Conservation (phyloP, 2,113 vertebrate genomes). For the Rostratula benghalensis region DNA sequence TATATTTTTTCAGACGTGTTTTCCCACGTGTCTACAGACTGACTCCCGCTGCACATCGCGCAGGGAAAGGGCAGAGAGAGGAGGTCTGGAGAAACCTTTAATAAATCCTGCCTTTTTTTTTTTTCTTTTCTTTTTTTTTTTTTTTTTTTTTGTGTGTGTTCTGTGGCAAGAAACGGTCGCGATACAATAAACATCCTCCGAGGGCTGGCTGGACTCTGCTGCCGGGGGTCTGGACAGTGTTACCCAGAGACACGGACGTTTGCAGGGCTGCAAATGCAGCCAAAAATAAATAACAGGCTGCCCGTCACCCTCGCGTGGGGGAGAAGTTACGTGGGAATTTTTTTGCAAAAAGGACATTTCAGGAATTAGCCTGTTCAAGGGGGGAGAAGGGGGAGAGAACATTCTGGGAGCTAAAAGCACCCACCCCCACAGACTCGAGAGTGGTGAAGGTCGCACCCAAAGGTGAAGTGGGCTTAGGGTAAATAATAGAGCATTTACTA, state of each 20-base stretch:
- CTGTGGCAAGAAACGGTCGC: background rate
- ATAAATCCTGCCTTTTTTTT: background rate
- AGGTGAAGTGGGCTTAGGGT: background rate
- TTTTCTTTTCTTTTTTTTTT: background rate
- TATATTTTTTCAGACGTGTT: background rate
- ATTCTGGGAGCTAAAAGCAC: background rate
- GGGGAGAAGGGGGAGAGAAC: rapidly evolving
- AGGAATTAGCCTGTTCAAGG: background rate
- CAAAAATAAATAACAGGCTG: background rate
- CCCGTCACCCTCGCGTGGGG: background rate
- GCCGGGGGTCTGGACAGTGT: conserved; percentile 27
- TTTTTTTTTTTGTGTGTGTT: background rate
- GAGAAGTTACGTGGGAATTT: conserved; percentile 31
- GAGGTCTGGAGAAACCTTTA: background rate
- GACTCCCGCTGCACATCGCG: background rate
- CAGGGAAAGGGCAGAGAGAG: background rate
- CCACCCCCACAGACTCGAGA: rapidly evolving
- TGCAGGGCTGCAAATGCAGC: background rate
- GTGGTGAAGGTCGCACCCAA: background rate
- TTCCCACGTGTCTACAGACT: background rate
- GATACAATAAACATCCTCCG: conserved; percentile 29
- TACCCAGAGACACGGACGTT: background rate
- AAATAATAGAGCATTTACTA: background rate
- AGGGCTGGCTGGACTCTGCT: background rate
- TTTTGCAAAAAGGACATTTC: background rate